Conservation (phyloP, 2,113 vertebrate genomes). For the Apodemus speciosus region DNA sequence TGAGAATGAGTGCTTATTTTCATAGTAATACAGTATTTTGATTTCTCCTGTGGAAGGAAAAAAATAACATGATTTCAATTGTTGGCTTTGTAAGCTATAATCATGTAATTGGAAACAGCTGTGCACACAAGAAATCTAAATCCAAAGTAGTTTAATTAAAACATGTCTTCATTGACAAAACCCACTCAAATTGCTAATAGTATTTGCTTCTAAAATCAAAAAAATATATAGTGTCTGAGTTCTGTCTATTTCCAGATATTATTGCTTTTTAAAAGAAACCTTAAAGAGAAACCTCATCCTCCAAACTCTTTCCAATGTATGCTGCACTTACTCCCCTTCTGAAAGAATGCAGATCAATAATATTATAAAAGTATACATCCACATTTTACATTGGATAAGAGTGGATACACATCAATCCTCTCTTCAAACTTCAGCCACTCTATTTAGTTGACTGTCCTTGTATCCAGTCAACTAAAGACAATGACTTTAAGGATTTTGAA, state of each 20-base stretch:
- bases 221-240: background rate
- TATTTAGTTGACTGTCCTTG: background rate
- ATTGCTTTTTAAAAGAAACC: background rate
- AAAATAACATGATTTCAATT: slow-evolving; percentile 63
- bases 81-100: slow-evolving; percentile 80
- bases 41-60: slow-evolving; percentile 74
- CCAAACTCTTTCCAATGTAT: background rate
- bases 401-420: background rate
- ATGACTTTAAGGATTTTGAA: no score
- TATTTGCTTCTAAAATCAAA: slow-evolving; percentile 13
- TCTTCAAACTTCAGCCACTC: background rate
- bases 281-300: background rate
- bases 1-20: slow-evolving; percentile 73
- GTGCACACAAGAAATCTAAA: slow-evolving; percentile 64
- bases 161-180: slow-evolving; percentile 73
- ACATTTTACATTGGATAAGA: background rate
- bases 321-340: background rate
- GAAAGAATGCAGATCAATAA: background rate
- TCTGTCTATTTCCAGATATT: background rate
- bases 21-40: slow-evolving; percentile 66
- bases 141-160: slow-evolving; percentile 81
- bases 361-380: background rate
- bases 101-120: slow-evolving; percentile 83
- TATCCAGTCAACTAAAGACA: background rate
- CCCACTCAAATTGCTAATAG: slow-evolving; percentile 62